A percentile compares a stretch with the other conserved stretches of the same genome.
Evolutionary conservation across 2,113 vertebrate genomes (phyloP).

Genomic region (Osmerus eperlanus): DNA sequence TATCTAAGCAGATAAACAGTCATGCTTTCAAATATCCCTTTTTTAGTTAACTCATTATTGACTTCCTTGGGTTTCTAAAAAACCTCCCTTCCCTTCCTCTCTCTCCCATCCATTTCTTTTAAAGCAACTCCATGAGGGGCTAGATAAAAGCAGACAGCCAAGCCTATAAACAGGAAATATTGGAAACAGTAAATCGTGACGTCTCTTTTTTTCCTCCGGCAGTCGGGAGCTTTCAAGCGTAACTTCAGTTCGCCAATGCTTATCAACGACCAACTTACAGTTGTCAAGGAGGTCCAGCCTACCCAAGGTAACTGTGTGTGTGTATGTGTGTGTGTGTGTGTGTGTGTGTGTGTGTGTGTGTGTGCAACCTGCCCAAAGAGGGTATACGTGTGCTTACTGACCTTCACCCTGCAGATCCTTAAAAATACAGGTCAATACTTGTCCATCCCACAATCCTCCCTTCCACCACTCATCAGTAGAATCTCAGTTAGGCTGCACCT

Average conservation of each 20-base stretch:
- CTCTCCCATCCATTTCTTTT: constrained; percentile 22
- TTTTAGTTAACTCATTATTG: neutral
- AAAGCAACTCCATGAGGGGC: constrained; percentile 11
- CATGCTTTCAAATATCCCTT: neutral
- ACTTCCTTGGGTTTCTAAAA: too few species aligned
- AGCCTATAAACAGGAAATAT: constrained; percentile 22
- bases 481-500: neutral
- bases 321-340: neutral
- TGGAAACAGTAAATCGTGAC: constrained; percentile 27
- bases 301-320: constrained; percentile 63
- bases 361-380: neutral
- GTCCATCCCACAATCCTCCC: neutral
- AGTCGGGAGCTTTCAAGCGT: constrained; percentile 85
- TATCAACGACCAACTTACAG: constrained; percentile 75
- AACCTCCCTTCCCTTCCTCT: neutral
- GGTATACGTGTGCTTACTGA: neutral
- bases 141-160: neutral
- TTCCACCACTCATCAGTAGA: neutral
- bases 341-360: constrained; percentile 31
- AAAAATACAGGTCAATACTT: neutral
- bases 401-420: neutral
- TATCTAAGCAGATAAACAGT: neutral
- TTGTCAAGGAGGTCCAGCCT: constrained; percentile 74
- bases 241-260: constrained; percentile 90
- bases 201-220: constrained; percentile 37